Conservation (phyloP, 2,113 vertebrate species). For the Rhinoderma darwinii region DNA sequence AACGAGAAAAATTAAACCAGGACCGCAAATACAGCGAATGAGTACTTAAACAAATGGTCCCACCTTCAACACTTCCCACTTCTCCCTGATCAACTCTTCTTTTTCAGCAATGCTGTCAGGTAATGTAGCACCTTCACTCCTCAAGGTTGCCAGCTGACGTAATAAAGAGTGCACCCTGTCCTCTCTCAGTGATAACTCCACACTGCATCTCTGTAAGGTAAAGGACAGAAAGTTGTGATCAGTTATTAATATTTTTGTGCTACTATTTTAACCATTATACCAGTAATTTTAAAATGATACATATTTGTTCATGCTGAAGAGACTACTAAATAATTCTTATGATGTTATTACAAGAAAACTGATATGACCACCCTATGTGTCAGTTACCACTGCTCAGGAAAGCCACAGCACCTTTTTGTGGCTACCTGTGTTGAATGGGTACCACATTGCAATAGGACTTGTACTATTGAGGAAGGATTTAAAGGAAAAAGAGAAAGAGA, state of each 20-base stretch:
- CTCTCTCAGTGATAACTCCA: conserved; percentile 90
- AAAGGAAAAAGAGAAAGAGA: no score
- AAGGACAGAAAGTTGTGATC: conserved; percentile 20
- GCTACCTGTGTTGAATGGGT: background rate
- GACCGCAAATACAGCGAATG: no score
- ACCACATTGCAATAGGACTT: background rate
- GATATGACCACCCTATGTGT: background rate
- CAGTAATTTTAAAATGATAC: background rate
- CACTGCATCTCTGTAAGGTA: conserved; percentile 83
- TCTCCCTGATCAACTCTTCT: conserved; percentile 88
- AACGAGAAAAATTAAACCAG: no score
- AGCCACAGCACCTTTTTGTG: background rate
- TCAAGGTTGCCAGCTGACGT: conserved; percentile 86
- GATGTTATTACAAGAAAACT: background rate
- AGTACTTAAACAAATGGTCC: conserved; percentile 14
- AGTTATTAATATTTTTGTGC: background rate
- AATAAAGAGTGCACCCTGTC: conserved; percentile 86
- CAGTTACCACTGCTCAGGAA: background rate
- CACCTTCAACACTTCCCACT: conserved; percentile 94
- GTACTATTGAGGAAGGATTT: background rate
- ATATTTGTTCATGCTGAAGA: background rate
- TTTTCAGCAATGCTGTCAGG: conserved; percentile 85
- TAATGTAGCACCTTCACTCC: conserved; percentile 82
- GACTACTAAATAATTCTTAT: background rate
- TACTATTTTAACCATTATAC: background rate